Percentiles rank a stretch among this genome's conserved stretches.
Evolutionary conservation across 2,797 vertebrate species (phyloP).

Genomic region (Balearica regulorum): DNA sequence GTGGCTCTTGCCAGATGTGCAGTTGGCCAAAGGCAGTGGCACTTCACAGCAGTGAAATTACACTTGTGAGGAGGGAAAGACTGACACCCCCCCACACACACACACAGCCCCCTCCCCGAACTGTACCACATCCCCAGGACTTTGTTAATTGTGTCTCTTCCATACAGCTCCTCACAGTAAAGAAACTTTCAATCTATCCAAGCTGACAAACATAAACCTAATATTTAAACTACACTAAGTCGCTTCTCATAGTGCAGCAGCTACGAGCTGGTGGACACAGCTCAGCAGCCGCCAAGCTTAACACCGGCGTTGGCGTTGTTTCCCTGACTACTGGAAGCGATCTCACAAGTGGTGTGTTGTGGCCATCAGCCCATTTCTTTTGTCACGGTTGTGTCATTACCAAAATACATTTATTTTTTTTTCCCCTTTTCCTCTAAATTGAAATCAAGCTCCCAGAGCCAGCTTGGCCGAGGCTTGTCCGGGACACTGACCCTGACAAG

Average conservation of each 20-base stretch:
- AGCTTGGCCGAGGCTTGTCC: no score
- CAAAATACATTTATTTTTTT: not conserved
- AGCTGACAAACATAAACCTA: not conserved
- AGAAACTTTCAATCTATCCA: not conserved
- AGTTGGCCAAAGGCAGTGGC: not conserved
- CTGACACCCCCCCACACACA: no score
- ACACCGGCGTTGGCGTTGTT: accelerated
- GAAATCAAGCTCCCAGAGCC: no score
- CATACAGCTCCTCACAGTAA: not conserved
- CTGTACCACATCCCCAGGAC: not conserved
- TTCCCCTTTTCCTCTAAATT: not conserved
- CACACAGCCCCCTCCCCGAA: no score
- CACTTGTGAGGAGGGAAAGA: not conserved
- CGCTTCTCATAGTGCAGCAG: not conserved
- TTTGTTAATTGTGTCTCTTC: not conserved
- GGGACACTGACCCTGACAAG: no score
- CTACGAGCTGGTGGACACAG: accelerated
- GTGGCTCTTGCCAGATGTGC: not conserved
- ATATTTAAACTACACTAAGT: not conserved
- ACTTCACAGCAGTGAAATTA: not conserved
- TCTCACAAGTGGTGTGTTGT: no score
- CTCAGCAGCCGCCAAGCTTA: not conserved
- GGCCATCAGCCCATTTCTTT: no score
- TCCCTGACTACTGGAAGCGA: accelerated
- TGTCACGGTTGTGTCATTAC: accelerated